Evolutionary conservation across 2,888 invertebrate species (phyloP).

Genomic region (Drosophila austrosaltans): DNA sequence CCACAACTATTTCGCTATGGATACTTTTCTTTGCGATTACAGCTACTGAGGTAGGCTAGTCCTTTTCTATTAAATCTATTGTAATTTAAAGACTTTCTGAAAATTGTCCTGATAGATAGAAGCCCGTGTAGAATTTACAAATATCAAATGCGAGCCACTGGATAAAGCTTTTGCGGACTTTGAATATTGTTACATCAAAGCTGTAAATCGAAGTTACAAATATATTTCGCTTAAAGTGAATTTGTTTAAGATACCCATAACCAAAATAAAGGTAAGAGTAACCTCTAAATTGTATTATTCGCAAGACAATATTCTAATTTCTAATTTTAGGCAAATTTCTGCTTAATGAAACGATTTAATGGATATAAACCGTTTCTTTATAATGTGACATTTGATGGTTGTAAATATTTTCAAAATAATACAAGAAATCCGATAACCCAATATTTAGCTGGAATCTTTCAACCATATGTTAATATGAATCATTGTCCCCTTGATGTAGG

Average conservation of each 20-base stretch:
- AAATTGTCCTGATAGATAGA: neutral
- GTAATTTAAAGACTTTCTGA: no score
- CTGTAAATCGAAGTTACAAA: slow-evolving; percentile 4
- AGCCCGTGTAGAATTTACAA: slow-evolving; percentile 5
- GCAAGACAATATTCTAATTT: neutral
- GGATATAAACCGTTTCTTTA: slow-evolving; percentile 6
- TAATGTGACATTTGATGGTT: neutral
- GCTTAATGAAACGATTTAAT: neutral
- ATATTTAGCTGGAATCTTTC: neutral
- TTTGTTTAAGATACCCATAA: neutral
- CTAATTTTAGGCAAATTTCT: no score
- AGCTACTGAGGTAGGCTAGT: neutral
- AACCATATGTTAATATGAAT: neutral
- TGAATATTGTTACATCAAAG: neutral
- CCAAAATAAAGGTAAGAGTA: neutral
- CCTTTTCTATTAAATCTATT: neutral
- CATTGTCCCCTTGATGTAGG: neutral
- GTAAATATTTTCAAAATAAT: neutral
- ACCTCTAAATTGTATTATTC: neutral
- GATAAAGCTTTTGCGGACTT: neutral
- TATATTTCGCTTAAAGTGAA: neutral
- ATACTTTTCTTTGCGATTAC: neutral
- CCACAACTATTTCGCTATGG: neutral
- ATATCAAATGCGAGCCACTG: neutral
- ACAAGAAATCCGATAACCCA: neutral